phyloP scores from a whole-genome alignment of 2,113 vertebrate species.

The Chaetura pelagica region DNA sequence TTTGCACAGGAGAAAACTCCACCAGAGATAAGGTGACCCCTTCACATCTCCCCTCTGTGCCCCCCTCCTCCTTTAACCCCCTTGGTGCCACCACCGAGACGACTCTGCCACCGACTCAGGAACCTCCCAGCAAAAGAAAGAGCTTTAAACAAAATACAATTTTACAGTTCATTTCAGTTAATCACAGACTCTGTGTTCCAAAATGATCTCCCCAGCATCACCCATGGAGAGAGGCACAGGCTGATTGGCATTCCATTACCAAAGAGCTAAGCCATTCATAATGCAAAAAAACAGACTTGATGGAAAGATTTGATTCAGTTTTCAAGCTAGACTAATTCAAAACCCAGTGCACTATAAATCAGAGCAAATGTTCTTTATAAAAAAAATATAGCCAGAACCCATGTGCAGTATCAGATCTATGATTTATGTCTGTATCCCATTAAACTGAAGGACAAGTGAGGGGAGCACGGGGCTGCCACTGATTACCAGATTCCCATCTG shows the following conservation, averaged over 20 bases:
- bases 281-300: conserved; percentile 55
- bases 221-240: conserved; percentile 46
- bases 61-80: background rate
- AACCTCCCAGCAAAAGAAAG: conserved; percentile 26
- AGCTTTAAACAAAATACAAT: conserved; percentile 76
- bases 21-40: background rate
- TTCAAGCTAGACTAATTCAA: conserved; percentile 72
- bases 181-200: conserved; percentile 66
- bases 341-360: conserved; percentile 69
- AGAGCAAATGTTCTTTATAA: conserved; percentile 73
- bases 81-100: accelerated
- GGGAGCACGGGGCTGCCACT: background rate
- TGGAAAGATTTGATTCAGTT: conserved; percentile 71
- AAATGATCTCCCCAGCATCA: conserved; percentile 57
- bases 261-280: conserved; percentile 58
- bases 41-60: background rate
- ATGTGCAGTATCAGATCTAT: conserved; percentile 38
- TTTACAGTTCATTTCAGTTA: conserved; percentile 81
- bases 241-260: conserved; percentile 63
- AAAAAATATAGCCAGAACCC: conserved; percentile 57
- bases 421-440: conserved; percentile 64
- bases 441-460: conserved; percentile 58
- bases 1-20: background rate
- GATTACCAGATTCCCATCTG: background rate
- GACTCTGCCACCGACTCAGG: background rate